phyloP scores from a whole-genome alignment of 2,888 invertebrate species.

The Athalia cordata region DNA sequence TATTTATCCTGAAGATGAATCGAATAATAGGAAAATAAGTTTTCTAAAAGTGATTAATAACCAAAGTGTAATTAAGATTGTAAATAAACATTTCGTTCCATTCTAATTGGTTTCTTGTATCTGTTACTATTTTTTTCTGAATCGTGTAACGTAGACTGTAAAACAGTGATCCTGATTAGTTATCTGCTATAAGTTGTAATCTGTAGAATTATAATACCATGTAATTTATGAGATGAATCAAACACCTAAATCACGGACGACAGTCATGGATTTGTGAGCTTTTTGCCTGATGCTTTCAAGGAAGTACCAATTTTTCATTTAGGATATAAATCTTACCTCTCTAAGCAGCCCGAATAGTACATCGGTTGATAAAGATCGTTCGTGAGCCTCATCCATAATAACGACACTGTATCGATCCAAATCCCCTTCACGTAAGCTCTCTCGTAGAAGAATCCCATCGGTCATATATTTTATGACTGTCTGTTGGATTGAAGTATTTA shows the following conservation, averaged over 20 bases:
- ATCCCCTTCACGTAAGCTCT: slow-evolving; percentile 96
- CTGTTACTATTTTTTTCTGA: background rate
- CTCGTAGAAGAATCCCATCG: slow-evolving; percentile 97
- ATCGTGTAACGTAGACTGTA: background rate
- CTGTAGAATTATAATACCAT: no score
- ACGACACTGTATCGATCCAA: slow-evolving; percentile 97
- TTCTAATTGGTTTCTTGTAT: background rate
- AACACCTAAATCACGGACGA: no score
- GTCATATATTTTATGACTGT: slow-evolving; percentile 99
- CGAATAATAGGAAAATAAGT: background rate
- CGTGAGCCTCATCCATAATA: slow-evolving; percentile 99
- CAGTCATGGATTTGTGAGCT: no score
- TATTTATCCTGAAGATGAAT: background rate
- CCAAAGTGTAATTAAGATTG: slow-evolving; percentile 1
- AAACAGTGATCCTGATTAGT: background rate
- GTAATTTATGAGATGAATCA: no score
- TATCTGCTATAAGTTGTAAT: background rate
- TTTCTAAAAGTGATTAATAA: background rate
- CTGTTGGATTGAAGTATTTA: slow-evolving; percentile 66
- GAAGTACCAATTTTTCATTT: background rate
- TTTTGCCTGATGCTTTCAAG: background rate
- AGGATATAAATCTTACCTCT: slow-evolving; percentile 79
- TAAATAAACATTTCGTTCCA: slow-evolving; percentile 1
- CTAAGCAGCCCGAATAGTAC: slow-evolving; percentile 96
- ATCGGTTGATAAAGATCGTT: slow-evolving; percentile 97